These are phyloP conservation scores for Gnathochromis pfefferi DNA, from an alignment of 2,113 vertebrate genomes.

Conservation along the genomic window DNA sequence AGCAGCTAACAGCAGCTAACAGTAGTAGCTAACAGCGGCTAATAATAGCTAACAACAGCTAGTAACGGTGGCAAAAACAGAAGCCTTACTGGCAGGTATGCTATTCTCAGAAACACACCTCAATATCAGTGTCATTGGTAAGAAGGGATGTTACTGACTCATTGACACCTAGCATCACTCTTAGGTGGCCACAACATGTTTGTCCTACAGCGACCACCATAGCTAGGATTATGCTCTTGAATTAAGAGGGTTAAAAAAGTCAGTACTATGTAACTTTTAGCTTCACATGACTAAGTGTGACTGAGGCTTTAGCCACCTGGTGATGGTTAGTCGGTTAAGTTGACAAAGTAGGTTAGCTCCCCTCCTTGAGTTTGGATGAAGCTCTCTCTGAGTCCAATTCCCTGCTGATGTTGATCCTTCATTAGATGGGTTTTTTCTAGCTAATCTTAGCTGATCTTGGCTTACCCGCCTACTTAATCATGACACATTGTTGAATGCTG, in stretches of 20 bases:
- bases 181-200: background rate
- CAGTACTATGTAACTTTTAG: background rate
- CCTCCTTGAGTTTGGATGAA: background rate
- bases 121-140: background rate
- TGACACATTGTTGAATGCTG: background rate
- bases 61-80: background rate
- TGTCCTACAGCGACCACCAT: background rate
- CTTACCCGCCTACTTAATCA: background rate
- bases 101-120: background rate
- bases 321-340: background rate
- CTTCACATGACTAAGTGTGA: background rate
- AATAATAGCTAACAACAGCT: accelerated
- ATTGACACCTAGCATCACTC: accelerated
- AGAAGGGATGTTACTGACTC: background rate
- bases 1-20: background rate
- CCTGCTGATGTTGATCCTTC: background rate
- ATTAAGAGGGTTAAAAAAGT: background rate
- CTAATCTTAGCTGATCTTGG: background rate
- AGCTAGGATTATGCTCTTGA: background rate
- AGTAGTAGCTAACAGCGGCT: accelerated
- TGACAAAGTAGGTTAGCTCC: background rate
- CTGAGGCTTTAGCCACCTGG: background rate
- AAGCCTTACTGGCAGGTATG: background rate
- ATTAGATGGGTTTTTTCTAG: background rate
- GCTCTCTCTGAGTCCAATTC: background rate